Evolutionary conservation across 2,797 vertebrate species (phyloP), one percentile per base, ranked within the genome.

Genomic region (Mormyrops attenuatus): DNA sequence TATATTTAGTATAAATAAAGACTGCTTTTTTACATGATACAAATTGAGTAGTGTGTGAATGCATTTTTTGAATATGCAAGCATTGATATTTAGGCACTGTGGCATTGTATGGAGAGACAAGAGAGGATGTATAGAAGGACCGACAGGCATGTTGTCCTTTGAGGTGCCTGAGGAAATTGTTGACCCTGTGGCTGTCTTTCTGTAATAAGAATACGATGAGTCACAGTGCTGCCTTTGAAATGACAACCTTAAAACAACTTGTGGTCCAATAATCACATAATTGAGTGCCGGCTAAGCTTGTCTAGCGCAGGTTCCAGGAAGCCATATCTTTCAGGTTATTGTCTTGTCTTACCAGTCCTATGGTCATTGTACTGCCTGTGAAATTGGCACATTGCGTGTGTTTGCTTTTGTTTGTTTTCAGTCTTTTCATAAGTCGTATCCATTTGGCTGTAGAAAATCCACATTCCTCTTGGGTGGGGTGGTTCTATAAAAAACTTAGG

Each of bases 401-500:
- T 52, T 22, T 57, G 69, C 69, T 82, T 44, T 17, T 82, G 66
- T 88, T 73, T 55, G 88, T 82, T 82, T 82, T 34, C 66, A 17
- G 30, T 73, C 0, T 73, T 69, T 44, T 82, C 20, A 3, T 2
- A 20, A n/a, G 77, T 47, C 1, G 3, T 47, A 20, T 47, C 30
- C 5, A 38, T 44, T 49, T 66, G 15, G 34, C 11, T 82, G 9
- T 53, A 52, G 77, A 89, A 73, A 82, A 82, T 57, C 34, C 50
- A 57, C 69, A 89, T 89, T 89, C 77, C 77, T 60, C 50, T n/a
- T 55, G 22, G 57, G 50, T 41, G 34, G 50, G n/a, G 50, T 57
- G 53, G 11, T 41, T 85, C 88, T 89, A 89, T 84, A 85, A 85
- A 89, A 84, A 89, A 41, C 53, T 22, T 15, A 52, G 50, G 34